Evolutionary conservation across 1,140 invertebrate species (phyloP), one percentile per base, ranked within the genome.

Genomic region (Drosophila parvula): DNA sequence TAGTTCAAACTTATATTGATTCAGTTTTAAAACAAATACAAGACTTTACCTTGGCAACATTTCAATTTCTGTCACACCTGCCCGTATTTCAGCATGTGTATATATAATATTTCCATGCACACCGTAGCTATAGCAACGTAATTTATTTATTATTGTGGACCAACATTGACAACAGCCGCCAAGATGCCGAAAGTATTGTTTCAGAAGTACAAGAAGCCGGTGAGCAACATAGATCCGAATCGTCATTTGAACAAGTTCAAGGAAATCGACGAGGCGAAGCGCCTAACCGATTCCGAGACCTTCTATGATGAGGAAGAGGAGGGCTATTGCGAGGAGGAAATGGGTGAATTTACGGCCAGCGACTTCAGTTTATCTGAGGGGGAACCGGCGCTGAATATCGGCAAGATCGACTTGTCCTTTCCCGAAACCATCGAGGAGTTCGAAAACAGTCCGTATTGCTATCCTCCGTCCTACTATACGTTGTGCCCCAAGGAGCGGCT

Each of bases 401-500:
- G 88, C 1, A 80, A 57, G 57, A 91, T 92, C 43, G 85, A 92
- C 51, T 38, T 91, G 0, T 88, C 82, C 6, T 92, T 91, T 64
- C 84, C 91, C 6, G 91, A 92, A 58, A 80, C 79, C 30, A 44
- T 38, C 5, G 63, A 75, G 27, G 79, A 91, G 27, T 89, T 83
- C 30, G 45, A 74, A 7, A 56, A 86, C 28, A 81, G 75, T 27
- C 71, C 71, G 0, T 77, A 79, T 30, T 91, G 94, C 77, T 95
- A 96, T 90, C 96, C 97, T 0, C 91, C 93, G 43, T 94, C 94
- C 45, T 98, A 97, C 90, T 95, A 94, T 62, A 94, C 93, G 43
- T 95, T 97, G 79, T 95, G 93, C 9, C 93, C 94, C 18, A 97
- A 97, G 89, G 97, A 98, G 91, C 95, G 95, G 53, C 82, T 97